Conservation (phyloP, 1,140 invertebrate genomes). For the Eupristina koningsbergeri region DNA sequence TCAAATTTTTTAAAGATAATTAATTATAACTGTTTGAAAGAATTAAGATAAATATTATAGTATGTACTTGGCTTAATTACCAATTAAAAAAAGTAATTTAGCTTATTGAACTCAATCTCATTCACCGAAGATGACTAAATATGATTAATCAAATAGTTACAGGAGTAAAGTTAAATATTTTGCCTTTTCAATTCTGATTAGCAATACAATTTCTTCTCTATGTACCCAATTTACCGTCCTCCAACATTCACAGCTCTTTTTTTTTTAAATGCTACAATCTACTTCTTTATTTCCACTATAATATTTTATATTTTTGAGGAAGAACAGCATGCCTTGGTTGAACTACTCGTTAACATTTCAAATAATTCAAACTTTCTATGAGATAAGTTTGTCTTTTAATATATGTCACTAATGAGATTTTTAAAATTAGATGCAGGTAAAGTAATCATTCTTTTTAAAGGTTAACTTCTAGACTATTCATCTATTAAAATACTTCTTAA, state of each 20-base stretch:
- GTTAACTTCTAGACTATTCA: no score
- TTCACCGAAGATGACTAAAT: no score
- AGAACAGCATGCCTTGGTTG: neutral
- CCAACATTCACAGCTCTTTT: neutral
- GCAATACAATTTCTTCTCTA: conserved; percentile 2
- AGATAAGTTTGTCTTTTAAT: conserved; percentile 15
- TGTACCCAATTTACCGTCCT: neutral
- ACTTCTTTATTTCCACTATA: neutral
- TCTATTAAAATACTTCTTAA: no score
- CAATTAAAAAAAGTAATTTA: no score
- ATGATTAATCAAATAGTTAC: neutral
- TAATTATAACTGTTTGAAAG: no score
- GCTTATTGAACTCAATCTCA: no score
- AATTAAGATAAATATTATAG: no score
- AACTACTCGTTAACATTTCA: neutral
- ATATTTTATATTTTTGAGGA: no score
- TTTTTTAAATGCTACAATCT: neutral
- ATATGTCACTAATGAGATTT: neutral
- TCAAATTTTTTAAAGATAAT: no score
- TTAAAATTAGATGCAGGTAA: no score
- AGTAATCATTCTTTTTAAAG: no score
- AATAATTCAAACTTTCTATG: conserved; percentile 3
- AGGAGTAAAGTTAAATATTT: neutral
- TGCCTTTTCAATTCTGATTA: neutral
- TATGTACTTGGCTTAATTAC: no score